A percentile compares a stretch with the other conserved stretches of the same genome.
phyloP scores from a whole-genome alignment of 2,797 vertebrate genomes.

The Simalia tracyae region DNA sequence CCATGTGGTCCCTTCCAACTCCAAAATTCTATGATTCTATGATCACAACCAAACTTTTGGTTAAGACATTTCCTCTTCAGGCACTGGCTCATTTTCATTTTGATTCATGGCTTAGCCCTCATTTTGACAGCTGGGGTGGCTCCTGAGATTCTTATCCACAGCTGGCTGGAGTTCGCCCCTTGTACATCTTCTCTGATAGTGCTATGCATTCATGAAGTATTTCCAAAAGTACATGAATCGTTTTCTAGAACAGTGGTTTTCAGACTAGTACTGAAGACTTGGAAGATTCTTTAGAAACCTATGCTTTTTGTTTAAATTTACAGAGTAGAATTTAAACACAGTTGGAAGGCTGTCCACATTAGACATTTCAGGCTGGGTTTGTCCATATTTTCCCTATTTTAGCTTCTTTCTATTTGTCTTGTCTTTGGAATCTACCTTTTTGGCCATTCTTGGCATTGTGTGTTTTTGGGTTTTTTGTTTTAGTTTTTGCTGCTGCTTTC shows the following conservation, averaged over 20 bases:
- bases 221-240: background rate
- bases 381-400: background rate
- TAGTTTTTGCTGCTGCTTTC: background rate
- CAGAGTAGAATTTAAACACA: background rate
- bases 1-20: no score
- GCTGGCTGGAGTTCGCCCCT: background rate
- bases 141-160: no score
- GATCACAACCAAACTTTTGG: background rate
- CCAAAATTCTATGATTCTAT: no score
- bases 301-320: background rate
- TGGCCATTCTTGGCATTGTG: background rate
- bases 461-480: no score
- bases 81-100: background rate
- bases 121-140: background rate
- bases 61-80: background rate
- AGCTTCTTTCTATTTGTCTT: background rate
- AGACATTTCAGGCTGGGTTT: background rate
- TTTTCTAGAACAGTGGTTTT: background rate
- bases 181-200: background rate
- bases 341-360: background rate
- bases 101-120: background rate
- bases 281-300: background rate
- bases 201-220: background rate
- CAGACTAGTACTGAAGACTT: background rate
- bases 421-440: background rate